These are phyloP conservation scores for Bradysia coprophila DNA, from an alignment of 1,140 invertebrate species.

Conservation along the genomic window DNA sequence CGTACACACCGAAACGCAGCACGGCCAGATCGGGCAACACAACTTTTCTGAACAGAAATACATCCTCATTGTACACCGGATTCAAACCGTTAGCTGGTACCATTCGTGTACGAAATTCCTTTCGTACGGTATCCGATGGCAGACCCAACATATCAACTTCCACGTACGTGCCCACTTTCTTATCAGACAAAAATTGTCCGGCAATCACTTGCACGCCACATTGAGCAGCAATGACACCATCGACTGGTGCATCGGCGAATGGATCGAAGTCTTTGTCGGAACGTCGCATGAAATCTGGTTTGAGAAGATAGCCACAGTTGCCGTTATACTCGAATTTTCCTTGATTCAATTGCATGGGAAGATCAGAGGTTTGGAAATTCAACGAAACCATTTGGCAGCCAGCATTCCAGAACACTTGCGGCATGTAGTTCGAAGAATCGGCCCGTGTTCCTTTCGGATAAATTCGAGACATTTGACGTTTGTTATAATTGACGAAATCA, in stretches of 20 bases:
- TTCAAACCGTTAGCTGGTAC: constrained; percentile 94
- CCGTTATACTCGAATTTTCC: constrained; percentile 99
- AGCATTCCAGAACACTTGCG: constrained; percentile 90
- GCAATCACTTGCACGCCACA: constrained; percentile 97
- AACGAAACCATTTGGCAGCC: constrained; percentile 96
- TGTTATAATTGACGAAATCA: constrained; percentile 99
- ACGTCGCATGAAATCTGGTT: constrained; percentile 98
- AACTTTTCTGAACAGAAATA: constrained; percentile 95
- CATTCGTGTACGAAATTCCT: constrained; percentile 91
- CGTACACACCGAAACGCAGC: constrained; percentile 93
- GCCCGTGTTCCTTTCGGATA: constrained; percentile 97
- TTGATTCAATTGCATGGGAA: constrained; percentile 99
- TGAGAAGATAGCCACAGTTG: constrained; percentile 88
- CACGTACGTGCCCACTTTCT: constrained; percentile 97
- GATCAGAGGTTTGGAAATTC: constrained; percentile 99
- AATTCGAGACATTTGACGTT: constrained; percentile 95
- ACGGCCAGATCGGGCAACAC: constrained; percentile 96
- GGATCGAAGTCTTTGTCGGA: constrained; percentile 95
- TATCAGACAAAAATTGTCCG: constrained; percentile 98
- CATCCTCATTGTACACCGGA: constrained; percentile 96
- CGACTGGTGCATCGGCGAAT: constrained; percentile 96
- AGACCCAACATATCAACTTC: constrained; percentile 99
- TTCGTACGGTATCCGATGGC: constrained; percentile 95
- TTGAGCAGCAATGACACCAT: constrained; percentile 97
- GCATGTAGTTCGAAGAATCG: constrained; percentile 99